phyloP scores from a whole-genome alignment of 2,113 vertebrate genomes.

The Cyphomyrus discorhynchus region DNA sequence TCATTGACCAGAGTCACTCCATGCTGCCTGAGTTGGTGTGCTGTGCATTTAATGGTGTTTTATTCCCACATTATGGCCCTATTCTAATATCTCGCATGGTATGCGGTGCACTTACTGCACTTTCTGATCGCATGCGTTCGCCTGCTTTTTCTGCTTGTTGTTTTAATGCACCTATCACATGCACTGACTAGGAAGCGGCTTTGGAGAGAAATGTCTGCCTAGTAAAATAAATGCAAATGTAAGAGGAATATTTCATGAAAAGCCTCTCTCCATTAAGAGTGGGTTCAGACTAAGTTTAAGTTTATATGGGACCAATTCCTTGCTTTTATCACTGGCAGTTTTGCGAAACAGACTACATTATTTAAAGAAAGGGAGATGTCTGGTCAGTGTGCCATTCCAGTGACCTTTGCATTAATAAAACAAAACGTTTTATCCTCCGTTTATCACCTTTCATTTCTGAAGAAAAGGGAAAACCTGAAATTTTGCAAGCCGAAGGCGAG shows the following conservation, averaged over 20 bases:
- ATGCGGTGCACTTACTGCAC: background rate
- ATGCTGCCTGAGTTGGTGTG: background rate
- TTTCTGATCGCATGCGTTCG: background rate
- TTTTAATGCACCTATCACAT: background rate
- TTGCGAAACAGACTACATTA: conserved; percentile 10
- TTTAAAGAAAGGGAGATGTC: conserved; percentile 23
- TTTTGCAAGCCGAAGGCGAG: conserved; percentile 54
- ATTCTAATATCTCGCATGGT: background rate
- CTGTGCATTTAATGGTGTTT: background rate
- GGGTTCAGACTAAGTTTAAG: conserved; percentile 9
- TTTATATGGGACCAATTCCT: conserved; percentile 8
- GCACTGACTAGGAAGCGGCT: background rate
- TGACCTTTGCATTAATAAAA: conserved; percentile 66
- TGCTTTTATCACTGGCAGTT: background rate
- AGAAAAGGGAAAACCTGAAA: conserved; percentile 38
- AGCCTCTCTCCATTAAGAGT: background rate
- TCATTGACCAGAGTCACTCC: background rate
- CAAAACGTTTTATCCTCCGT: conserved; percentile 49
- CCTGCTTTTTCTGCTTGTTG: background rate
- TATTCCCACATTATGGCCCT: background rate
- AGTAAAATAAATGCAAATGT: background rate
- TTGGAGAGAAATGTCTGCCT: background rate
- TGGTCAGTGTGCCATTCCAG: conserved; percentile 46
- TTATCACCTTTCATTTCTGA: conserved; percentile 50
- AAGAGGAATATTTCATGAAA: background rate